Conservation (phyloP, 2,888 invertebrate species). For the Psylliodes chrysocephalus region DNA sequence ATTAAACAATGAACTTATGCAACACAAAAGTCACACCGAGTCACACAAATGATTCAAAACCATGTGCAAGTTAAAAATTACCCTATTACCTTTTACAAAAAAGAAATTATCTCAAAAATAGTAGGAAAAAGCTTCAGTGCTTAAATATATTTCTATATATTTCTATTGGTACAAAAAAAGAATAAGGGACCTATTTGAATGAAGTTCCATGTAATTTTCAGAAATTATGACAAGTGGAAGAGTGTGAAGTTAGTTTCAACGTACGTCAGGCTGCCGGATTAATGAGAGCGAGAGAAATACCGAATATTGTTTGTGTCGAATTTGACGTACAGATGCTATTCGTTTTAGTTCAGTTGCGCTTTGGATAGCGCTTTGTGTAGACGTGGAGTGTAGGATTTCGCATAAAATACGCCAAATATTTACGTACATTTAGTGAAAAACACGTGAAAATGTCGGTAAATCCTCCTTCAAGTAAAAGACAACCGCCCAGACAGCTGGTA, state of each 20-base stretch:
- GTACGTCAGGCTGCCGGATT: conserved; percentile 8
- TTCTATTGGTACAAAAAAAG: conserved; percentile 4
- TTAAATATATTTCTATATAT: neutral
- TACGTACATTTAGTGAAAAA: conserved; percentile 60
- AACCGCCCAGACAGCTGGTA: conserved; percentile 72
- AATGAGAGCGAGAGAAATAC: conserved; percentile 27
- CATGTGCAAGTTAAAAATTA: neutral
- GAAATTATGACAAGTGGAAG: conserved; percentile 33
- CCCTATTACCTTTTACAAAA: neutral
- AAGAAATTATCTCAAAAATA: neutral
- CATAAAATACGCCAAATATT: conserved; percentile 51
- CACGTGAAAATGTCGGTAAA: conserved; percentile 54
- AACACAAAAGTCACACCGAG: conserved; percentile 8
- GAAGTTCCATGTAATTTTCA: conserved; percentile 22
- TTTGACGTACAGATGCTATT: conserved; percentile 37
- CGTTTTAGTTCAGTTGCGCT: conserved; percentile 60
- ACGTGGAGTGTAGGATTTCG: conserved; percentile 49
- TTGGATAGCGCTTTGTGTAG: conserved; percentile 56
- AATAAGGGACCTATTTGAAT: neutral
- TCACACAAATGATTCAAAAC: conserved; percentile 5
- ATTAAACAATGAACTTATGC: conserved; percentile 28
- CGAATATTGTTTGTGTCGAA: conserved; percentile 14
- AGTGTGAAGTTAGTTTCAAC: conserved; percentile 7
- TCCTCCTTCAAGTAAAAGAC: conserved; percentile 69
- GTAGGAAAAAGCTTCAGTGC: neutral